These are phyloP conservation scores for Aythya baeri DNA, from an alignment of 2,113 vertebrate genomes.

Conservation along the genomic window DNA sequence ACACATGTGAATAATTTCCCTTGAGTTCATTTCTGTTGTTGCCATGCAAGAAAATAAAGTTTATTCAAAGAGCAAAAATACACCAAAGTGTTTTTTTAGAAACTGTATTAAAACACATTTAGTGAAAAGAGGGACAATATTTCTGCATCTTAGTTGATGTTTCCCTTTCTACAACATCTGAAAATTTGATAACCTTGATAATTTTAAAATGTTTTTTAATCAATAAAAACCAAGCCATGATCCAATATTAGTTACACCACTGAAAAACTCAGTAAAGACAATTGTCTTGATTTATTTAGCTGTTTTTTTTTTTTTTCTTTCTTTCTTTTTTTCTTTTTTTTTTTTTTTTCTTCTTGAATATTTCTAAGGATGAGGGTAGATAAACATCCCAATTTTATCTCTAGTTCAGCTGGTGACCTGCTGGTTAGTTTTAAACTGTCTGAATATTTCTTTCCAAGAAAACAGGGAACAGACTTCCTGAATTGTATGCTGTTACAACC, in stretches of 20 bases:
- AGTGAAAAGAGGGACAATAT: neutral
- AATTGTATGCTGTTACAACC: neutral
- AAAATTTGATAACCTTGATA: neutral
- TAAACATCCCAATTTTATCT: neutral
- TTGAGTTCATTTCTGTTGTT: conserved; percentile 16
- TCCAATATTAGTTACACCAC: neutral
- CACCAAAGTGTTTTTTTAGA: neutral
- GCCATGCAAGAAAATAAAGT: neutral
- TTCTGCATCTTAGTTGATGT: neutral
- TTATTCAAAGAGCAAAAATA: neutral
- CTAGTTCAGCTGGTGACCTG: neutral
- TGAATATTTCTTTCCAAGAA: neutral
- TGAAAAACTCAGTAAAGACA: neutral
- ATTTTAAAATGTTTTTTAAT: neutral
- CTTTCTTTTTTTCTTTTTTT: neutral
- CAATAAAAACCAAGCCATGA: neutral
- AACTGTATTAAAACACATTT: neutral
- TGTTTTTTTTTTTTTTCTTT: neutral
- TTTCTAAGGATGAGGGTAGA: neutral
- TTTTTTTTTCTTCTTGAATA: neutral
- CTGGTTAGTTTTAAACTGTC: neutral
- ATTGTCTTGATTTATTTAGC: neutral
- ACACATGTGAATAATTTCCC: conserved; percentile 40
- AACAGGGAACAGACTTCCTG: neutral
- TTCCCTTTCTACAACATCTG: neutral